phyloP scores from a whole-genome alignment of 1,140 invertebrate species.

The Holotrichia oblita region DNA sequence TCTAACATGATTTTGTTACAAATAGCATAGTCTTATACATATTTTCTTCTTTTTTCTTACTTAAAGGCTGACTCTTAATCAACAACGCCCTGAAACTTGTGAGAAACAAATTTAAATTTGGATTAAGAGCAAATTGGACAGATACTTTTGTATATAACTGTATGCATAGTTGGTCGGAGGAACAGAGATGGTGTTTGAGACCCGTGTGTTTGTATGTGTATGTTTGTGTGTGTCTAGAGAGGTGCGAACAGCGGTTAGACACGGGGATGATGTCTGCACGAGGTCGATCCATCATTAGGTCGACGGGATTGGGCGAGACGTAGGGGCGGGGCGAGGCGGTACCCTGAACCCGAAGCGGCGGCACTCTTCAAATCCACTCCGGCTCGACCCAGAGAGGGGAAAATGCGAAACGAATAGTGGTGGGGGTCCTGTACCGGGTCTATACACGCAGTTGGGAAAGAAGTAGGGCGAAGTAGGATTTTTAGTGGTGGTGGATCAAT shows the following conservation, averaged over 20 bases:
- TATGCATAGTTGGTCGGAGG: conserved; percentile 38
- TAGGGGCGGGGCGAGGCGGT: conserved; percentile 53
- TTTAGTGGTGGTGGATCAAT: conserved; percentile 61
- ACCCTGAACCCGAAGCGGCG: conserved; percentile 38
- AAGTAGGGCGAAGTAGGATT: conserved; percentile 60
- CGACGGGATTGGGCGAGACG: conserved; percentile 62
- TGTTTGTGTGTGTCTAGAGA: conserved; percentile 44
- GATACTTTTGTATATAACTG: too few species aligned
- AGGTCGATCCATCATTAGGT: conserved; percentile 55
- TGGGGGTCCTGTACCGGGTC: conserved; percentile 42
- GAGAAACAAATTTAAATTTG: too few species aligned
- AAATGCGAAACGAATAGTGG: conserved; percentile 62
- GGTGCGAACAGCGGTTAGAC: conserved; percentile 52
- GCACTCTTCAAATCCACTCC: conserved; percentile 52
- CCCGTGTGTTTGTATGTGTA: too few species aligned
- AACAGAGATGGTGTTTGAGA: too few species aligned
- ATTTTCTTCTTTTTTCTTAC: too few species aligned
- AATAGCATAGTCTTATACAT: too few species aligned
- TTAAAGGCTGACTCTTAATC: too few species aligned
- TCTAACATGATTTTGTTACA: too few species aligned
- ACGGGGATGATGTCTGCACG: conserved; percentile 54
- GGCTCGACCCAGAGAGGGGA: conserved; percentile 63
- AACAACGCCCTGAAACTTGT: too few species aligned
- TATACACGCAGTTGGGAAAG: conserved; percentile 49
- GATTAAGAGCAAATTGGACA: too few species aligned